phyloP scores from a whole-genome alignment of 2,113 vertebrate species.

The Pampusana beccarii region DNA sequence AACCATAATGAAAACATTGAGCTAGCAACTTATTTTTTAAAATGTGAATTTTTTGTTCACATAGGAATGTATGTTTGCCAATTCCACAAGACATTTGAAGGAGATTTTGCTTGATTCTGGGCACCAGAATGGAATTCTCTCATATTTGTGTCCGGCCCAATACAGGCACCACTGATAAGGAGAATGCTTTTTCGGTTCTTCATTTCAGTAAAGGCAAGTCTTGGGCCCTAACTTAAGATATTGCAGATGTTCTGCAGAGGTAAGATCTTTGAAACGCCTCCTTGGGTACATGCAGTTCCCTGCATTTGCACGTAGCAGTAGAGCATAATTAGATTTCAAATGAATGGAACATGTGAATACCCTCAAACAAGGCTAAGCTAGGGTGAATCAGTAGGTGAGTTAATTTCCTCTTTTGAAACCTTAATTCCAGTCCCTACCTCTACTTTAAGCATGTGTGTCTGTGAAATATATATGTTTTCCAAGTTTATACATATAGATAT shows the following conservation, averaged over 20 bases:
- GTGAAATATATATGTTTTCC: neutral
- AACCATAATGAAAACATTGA: neutral
- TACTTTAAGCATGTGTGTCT: neutral
- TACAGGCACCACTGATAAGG: conserved; percentile 17
- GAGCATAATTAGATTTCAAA: conserved; percentile 66
- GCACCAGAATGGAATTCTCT: neutral
- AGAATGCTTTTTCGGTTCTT: conserved; percentile 52
- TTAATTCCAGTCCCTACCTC: neutral
- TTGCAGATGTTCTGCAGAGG: conserved; percentile 63
- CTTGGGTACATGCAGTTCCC: conserved; percentile 60
- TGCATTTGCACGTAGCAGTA: conserved; percentile 57
- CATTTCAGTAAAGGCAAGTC: conserved; percentile 61
- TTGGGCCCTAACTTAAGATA: conserved; percentile 66
- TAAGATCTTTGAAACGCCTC: conserved; percentile 62
- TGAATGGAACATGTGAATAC: conserved; percentile 43
- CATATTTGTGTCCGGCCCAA: conserved; percentile 22
- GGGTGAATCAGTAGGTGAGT: conserved; percentile 52
- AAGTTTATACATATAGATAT: neutral
- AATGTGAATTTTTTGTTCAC: neutral
- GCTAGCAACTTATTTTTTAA: neutral
- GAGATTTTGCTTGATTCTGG: neutral
- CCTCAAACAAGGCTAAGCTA: conserved; percentile 47
- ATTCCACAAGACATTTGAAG: neutral
- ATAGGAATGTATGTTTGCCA: neutral
- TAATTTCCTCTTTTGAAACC: neutral